Evolutionary conservation across 2,888 invertebrate species (phyloP), one percentile per base, ranked within the genome.

Genomic region (Aromia moschata): DNA sequence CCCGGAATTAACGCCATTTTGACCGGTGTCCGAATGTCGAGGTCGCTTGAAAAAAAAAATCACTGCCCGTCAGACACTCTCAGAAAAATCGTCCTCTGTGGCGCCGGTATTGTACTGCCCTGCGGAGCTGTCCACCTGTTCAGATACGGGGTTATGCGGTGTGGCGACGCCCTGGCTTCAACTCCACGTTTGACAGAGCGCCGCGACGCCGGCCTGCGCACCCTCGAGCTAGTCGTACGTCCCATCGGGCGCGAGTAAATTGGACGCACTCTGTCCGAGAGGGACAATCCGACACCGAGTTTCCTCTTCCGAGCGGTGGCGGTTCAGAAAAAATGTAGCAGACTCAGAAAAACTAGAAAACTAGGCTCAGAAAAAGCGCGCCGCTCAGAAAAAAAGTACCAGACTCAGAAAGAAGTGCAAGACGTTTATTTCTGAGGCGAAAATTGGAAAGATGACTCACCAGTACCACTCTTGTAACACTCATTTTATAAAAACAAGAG

Each of bases 131-230:
- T 70, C 74, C 76, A 77, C 76, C 76, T 77, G 77, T 74, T 76
- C 76, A 72, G 72, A 71, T 74, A 70, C 71, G 64, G 61, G 67
- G n/a, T 68, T 73, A 69, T 70, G 71, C 69, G 65, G 70, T 70
- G 72, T 76, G 79, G 75, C 78, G 79, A 79, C 79, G 79, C 79
- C 80, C 79, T 77, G 79, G 71, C 75, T 73, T 72, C 75, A 69
- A 77, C 73, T 77, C 73, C 79, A 77, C 79, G 77, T 78, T 79
- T 79, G 79, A 76, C 76, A 74, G 70, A 67, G 69, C 76, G 74
- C 65, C 73, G 70, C 73, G 73, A 72, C 74, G 74, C 69, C 74
- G 70, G 65, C 74, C 70, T 70, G 75, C 73, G 69, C 71, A 68
- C 67, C 71, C 65, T 64, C 56, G 58, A 56, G 59, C 64, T 46